Conservation (phyloP, 2,888 invertebrate genomes). For the Pollenia amentaria region DNA sequence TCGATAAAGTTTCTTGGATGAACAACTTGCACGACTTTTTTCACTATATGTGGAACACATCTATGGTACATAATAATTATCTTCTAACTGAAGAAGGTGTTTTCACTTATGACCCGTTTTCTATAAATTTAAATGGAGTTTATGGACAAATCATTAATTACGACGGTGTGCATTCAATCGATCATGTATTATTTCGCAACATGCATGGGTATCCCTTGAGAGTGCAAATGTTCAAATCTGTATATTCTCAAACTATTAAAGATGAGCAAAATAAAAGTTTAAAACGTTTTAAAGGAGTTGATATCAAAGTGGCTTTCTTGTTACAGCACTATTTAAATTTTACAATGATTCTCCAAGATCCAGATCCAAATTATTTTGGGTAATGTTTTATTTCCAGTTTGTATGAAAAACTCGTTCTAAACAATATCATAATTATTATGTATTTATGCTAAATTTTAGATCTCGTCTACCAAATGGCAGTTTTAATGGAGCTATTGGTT, state of each 20-base stretch:
- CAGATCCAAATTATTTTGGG: slow-evolving; percentile 81
- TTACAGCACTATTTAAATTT: slow-evolving; percentile 79
- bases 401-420: no score
- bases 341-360: slow-evolving; percentile 78
- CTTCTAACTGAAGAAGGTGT: slow-evolving; percentile 75
- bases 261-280: slow-evolving; percentile 74
- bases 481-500: slow-evolving; percentile 83
- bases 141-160: slow-evolving; percentile 76
- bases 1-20: slow-evolving; percentile 36
- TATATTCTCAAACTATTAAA: slow-evolving; percentile 78
- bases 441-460: no score
- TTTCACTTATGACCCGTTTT: slow-evolving; percentile 79
- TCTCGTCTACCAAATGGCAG: slow-evolving; percentile 79
- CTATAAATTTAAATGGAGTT: background rate
- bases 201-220: slow-evolving; percentile 82
- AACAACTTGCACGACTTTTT: slow-evolving; percentile 69
- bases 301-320: slow-evolving; percentile 78
- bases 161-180: slow-evolving; percentile 67
- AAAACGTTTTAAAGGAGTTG: slow-evolving; percentile 77
- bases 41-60: slow-evolving; percentile 75
- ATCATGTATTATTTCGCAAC: slow-evolving; percentile 77
- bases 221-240: slow-evolving; percentile 81
- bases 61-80: slow-evolving; percentile 74
- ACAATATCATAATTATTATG: no score
- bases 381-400: slow-evolving; percentile 65